A percentile compares a stretch with the other conserved stretches of the same genome.
Conservation (phyloP, 2,797 vertebrate species). For the Scleropages formosus region DNA sequence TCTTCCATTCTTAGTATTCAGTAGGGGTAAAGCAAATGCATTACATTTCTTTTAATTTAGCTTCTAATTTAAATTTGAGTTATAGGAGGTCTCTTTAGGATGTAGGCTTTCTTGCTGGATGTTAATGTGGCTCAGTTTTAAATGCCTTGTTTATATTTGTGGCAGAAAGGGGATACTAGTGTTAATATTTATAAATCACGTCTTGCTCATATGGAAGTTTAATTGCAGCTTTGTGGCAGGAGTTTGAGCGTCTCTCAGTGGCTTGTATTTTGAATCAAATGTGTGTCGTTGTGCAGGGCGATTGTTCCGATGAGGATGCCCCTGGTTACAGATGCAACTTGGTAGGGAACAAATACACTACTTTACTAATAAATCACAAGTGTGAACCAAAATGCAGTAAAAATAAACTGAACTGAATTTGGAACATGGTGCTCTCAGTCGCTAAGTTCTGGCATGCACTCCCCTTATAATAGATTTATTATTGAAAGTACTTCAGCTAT, state of each 20-base stretch:
- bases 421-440: constrained; percentile 16
- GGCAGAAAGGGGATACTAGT: no score
- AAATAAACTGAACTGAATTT: neutral
- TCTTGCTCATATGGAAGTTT: constrained; percentile 1
- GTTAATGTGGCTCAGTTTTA: no score
- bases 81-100: no score
- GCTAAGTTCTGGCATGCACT: constrained; percentile 32
- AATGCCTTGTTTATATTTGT: no score
- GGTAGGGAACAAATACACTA: constrained; percentile 44
- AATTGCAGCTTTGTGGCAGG: constrained; percentile 26
- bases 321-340: constrained; percentile 44
- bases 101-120: no score
- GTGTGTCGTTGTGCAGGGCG: constrained; percentile 43
- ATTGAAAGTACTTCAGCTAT: constrained; percentile 5
- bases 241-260: constrained; percentile 24
- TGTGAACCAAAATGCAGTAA: constrained; percentile 37
- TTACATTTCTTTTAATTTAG: no score
- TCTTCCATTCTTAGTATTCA: no score
- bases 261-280: constrained; percentile 37
- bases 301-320: constrained; percentile 39
- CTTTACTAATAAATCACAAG: constrained; percentile 43
- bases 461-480: constrained; percentile 38
- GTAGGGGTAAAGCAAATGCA: no score
- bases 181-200: no score
- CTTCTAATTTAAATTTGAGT: no score